Conservation (phyloP, 2,113 vertebrate genomes). For the Calyptommatus sinebrachiatus region DNA sequence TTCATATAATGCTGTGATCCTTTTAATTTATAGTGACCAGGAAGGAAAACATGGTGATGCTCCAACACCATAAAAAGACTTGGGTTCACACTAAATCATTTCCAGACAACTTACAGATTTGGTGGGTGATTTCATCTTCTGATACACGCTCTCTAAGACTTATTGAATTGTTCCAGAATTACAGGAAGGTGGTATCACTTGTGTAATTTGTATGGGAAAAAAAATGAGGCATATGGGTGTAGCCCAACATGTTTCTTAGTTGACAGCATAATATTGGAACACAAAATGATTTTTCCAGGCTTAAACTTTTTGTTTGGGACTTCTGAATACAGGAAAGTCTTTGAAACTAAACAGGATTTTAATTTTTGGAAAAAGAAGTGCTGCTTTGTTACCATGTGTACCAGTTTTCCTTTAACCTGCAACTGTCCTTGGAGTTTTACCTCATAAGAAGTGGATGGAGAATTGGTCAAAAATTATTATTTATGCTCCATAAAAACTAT, state of each 20-base stretch:
- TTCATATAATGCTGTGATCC: background rate
- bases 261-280: background rate
- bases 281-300: background rate
- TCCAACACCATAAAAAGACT: background rate
- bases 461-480: no score
- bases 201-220: background rate
- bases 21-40: background rate
- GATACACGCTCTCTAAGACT: background rate
- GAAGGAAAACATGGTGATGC: background rate
- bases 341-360: background rate
- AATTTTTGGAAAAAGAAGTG: background rate
- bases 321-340: background rate
- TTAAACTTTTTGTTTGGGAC: background rate
- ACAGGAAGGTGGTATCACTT: background rate
- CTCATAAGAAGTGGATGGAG: no score
- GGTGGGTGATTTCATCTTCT: background rate
- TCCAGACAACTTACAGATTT: no score
- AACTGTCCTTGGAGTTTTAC: background rate
- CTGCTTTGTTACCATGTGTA: background rate
- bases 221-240: background rate
- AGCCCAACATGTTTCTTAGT: background rate
- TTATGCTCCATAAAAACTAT: no score
- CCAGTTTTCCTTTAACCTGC: background rate
- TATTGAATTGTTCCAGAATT: background rate
- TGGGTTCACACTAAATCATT: no score